These are phyloP conservation scores for Gymnarchus niloticus DNA, from an alignment of 2,113 vertebrate species.

Conservation along the genomic window DNA sequence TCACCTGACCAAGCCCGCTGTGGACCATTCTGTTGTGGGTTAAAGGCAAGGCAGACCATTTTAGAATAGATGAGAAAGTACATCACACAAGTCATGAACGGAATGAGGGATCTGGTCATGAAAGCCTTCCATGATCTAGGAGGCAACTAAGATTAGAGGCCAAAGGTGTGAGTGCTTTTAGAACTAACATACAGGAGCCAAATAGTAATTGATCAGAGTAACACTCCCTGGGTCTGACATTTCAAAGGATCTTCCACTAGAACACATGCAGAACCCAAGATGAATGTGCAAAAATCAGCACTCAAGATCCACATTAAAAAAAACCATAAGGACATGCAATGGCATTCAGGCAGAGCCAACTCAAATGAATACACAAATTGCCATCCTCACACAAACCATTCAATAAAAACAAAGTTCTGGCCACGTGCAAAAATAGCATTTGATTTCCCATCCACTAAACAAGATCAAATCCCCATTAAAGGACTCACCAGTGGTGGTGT, in stretches of 20 bases:
- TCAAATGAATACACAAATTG: not conserved
- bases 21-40: constrained; percentile 28
- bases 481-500: constrained; percentile 50
- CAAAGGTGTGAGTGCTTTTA: no score
- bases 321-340: no score
- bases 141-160: no score
- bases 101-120: not conserved
- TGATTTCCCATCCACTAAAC: not conserved
- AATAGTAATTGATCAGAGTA: no score
- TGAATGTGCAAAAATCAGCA: no score
- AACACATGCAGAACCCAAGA: no score
- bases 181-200: not conserved
- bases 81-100: no score
- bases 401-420: not conserved
- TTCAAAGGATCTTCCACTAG: no score
- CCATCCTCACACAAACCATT: not conserved
- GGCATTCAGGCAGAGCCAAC: no score
- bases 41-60: not conserved
- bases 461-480: not conserved
- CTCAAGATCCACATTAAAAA: no score
- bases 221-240: no score
- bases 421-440: not conserved
- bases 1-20: constrained; percentile 49
- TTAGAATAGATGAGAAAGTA: no score
- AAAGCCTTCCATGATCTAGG: not conserved